Conservation (phyloP, 2,113 vertebrate species). For the human region DNA sequence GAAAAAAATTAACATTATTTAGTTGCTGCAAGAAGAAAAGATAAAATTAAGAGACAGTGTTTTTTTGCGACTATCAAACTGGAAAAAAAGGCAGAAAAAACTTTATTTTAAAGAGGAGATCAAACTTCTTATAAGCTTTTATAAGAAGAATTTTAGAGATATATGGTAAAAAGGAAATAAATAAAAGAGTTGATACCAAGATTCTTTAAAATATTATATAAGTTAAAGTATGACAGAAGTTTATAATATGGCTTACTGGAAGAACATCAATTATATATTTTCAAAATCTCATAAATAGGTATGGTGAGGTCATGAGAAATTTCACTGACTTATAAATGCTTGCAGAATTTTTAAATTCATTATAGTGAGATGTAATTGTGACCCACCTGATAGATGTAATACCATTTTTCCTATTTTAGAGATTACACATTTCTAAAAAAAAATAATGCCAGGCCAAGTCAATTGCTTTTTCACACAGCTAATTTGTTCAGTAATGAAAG, state of each 20-base stretch:
- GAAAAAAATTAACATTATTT: background rate
- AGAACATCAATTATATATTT: background rate
- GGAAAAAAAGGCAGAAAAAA: background rate
- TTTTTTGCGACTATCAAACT: background rate
- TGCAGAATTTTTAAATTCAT: background rate
- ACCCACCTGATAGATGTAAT: background rate
- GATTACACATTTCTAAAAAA: background rate
- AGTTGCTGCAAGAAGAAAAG: background rate
- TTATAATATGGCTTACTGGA: background rate
- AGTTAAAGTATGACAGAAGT: background rate
- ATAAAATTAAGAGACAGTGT: background rate
- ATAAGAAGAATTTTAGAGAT: background rate
- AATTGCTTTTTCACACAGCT: background rate
- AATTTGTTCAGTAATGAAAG: background rate
- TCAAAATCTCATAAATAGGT: background rate
- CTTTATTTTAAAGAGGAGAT: background rate
- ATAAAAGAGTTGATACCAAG: background rate
- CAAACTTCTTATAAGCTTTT: background rate
- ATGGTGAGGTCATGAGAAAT: background rate
- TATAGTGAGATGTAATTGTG: background rate
- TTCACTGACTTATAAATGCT: background rate
- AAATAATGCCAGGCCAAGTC: background rate
- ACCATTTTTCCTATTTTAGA: background rate
- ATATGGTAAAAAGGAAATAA: background rate
- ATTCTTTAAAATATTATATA: background rate